Conservation (phyloP, 1,140 invertebrate species). For the Bombyx mandarina region DNA sequence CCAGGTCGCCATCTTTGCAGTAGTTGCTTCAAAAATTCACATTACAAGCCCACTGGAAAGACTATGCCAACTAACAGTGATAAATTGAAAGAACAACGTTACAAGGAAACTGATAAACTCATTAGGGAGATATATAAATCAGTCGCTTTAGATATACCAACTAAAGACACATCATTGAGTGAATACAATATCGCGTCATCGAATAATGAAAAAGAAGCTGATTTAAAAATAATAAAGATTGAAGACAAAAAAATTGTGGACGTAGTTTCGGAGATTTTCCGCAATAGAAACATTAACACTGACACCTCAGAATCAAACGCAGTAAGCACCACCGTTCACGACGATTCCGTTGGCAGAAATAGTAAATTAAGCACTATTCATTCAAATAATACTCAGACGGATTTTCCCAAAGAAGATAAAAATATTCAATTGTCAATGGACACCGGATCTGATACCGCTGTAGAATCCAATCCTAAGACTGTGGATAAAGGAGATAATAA, state of each 20-base stretch:
- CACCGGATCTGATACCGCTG: background rate
- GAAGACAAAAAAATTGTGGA: conserved; percentile 6
- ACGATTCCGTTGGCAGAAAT: no score
- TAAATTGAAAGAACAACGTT: conserved; percentile 9
- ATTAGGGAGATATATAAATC: conserved; percentile 63
- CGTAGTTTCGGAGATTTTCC: conserved; percentile 12
- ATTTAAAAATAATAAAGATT: background rate
- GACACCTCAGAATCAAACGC: conserved; percentile 7
- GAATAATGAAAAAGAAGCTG: conserved; percentile 9
- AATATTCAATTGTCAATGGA: conserved; percentile 4
- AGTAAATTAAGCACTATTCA: conserved; percentile 2
- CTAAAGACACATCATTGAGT: conserved; percentile 33
- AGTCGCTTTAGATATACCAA: conserved; percentile 32
- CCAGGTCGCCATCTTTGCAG: conserved; percentile 25
- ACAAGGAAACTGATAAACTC: conserved; percentile 47
- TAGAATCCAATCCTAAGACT: background rate
- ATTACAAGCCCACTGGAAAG: conserved; percentile 12
- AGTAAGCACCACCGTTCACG: no score
- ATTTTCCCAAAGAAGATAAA: conserved; percentile 1
- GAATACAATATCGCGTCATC: conserved; percentile 24
- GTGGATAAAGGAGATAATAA: background rate
- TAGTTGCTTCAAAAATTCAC: conserved; percentile 23
- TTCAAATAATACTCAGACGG: background rate
- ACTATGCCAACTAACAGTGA: conserved; percentile 35
- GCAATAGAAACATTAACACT: conserved; percentile 4